phyloP scores from a whole-genome alignment of 2,113 vertebrate genomes.

The Clarias gariepinus region DNA sequence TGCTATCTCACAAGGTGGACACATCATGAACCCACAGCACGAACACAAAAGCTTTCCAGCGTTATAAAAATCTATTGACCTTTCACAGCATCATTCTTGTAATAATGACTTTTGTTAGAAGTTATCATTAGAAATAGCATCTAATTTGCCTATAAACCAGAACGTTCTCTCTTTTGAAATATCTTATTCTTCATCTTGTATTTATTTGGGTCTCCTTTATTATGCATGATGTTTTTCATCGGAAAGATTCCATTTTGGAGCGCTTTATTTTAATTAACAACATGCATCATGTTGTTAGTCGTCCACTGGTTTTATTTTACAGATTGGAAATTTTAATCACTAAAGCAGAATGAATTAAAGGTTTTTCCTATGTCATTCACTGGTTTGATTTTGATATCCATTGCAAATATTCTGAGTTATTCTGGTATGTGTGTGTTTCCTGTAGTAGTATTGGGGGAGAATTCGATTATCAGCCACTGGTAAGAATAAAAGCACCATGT shows the following conservation, averaged over 20 bases:
- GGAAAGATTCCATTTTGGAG: neutral
- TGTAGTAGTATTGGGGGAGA: neutral
- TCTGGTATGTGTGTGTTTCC: neutral
- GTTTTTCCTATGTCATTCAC: neutral
- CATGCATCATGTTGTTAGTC: neutral
- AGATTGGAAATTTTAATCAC: neutral
- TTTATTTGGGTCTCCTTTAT: constrained; percentile 31
- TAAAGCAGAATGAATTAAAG: neutral
- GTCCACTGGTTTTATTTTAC: neutral
- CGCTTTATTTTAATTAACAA: neutral
- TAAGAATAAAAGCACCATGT: neutral
- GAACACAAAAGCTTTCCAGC: neutral
- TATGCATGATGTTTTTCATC: neutral
- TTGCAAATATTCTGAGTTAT: neutral
- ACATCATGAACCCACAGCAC: neutral
- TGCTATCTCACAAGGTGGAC: no score
- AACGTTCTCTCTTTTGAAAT: neutral
- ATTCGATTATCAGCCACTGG: neutral
- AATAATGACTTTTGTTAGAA: neutral
- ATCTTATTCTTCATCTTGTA: constrained; percentile 10
- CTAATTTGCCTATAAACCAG: neutral
- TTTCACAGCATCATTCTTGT: neutral
- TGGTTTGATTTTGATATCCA: neutral
- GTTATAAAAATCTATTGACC: neutral
- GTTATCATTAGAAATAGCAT: neutral